A percentile compares a stretch with the other conserved stretches of the same genome.
These are phyloP conservation scores for Petrosia ficiformis DNA, from an alignment of 37 sponge, comb jelly and placozoan species.

Conservation along the genomic window DNA sequence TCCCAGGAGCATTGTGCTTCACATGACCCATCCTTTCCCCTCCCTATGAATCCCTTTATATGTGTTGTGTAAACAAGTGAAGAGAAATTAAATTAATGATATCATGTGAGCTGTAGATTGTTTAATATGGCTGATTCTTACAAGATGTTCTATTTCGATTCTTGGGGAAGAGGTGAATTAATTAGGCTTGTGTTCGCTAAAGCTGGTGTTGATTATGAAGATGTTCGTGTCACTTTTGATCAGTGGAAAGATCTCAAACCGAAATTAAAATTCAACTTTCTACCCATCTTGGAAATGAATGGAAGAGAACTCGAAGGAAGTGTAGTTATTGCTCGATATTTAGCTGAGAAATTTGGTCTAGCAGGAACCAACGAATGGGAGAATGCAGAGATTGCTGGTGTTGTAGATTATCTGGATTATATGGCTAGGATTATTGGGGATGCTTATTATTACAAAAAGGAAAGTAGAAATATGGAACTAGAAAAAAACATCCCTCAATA, in stretches of 20 bases:
- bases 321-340: slow-evolving; percentile 27
- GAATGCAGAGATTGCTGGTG: slow-evolving; percentile 16
- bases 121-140: too few species aligned
- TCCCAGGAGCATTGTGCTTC: too few species aligned
- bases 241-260: slow-evolving; percentile 20
- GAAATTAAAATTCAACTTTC: slow-evolving; percentile 21
- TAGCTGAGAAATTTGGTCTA: slow-evolving; percentile 48
- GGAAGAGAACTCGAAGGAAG: slow-evolving; percentile 54
- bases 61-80: too few species aligned
- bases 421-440: neutral
- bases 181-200: slow-evolving; percentile 43
- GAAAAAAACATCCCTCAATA: neutral
- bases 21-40: too few species aligned
- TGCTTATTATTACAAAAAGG: slow-evolving; percentile 8
- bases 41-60: too few species aligned
- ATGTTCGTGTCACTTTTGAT: slow-evolving; percentile 6
- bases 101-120: too few species aligned
- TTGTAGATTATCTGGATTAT: slow-evolving; percentile 2
- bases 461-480: neutral
- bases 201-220: slow-evolving; percentile 31
- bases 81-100: too few species aligned
- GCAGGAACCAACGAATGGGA: slow-evolving; percentile 22
- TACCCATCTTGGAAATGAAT: slow-evolving; percentile 50
- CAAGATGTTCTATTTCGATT: slow-evolving; percentile 47
- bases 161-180: slow-evolving; percentile 39